Percentiles rank a stretch among this genome's conserved stretches.
Conservation (phyloP, 1,140 invertebrate genomes). For the Globodera rostochiensis region DNA sequence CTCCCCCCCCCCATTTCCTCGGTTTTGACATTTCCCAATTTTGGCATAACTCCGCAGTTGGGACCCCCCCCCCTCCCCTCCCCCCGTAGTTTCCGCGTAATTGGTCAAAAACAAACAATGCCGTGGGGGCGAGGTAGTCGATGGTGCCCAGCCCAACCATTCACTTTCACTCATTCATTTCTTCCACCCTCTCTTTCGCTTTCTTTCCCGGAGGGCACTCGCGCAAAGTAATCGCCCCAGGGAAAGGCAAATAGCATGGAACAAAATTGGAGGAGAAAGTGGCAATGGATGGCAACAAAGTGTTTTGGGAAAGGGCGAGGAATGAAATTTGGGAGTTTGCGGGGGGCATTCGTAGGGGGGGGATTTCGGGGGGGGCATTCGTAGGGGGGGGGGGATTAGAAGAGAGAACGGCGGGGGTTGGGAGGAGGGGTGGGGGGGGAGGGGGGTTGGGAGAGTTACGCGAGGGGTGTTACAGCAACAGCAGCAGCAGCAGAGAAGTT, state of each 20-base stretch:
- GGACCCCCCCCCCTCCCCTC: not conserved
- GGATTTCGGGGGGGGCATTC: not conserved
- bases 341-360: not conserved
- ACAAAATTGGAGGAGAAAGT: not conserved
- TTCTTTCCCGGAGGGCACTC: not conserved
- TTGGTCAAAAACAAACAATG: conserved; percentile 16
- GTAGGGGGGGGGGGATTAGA: not conserved
- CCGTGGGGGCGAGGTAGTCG: not conserved
- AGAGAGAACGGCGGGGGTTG: not conserved
- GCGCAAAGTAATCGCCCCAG: conserved; percentile 13
- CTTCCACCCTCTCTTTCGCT: not conserved
- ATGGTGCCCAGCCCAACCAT: not conserved
- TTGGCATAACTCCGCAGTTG: not conserved
- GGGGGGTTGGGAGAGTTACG: not conserved
- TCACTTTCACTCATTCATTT: not conserved
- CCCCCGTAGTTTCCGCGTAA: not conserved
- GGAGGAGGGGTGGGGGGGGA: not conserved
- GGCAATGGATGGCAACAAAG: not conserved
- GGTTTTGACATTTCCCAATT: not conserved
- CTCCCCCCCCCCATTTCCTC: too few species aligned
- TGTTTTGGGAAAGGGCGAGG: not conserved
- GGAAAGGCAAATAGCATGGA: conserved; percentile 1
- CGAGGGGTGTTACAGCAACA: not conserved
- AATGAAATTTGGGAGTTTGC: not conserved
- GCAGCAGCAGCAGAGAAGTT: not conserved